These are phyloP conservation scores for Danaus melanippus DNA, from an alignment of 1,140 invertebrate genomes.

Conservation along the genomic window DNA sequence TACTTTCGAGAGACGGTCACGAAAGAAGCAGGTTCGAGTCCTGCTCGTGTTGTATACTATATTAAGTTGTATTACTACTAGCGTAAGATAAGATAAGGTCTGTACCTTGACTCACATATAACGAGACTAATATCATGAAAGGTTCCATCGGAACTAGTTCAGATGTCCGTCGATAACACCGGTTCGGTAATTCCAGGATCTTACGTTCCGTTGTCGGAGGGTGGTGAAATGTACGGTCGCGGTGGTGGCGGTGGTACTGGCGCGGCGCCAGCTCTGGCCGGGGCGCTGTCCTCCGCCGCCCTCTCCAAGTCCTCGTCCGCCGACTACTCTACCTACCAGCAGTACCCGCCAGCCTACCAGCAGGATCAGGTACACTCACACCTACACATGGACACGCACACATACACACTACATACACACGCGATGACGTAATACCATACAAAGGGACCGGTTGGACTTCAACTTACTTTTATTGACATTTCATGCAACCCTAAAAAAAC, in stretches of 20 bases:
- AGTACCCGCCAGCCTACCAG: slow-evolving; percentile 71
- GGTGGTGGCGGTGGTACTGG: slow-evolving; percentile 54
- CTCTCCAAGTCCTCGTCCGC: slow-evolving; percentile 64
- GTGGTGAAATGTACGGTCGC: slow-evolving; percentile 66
- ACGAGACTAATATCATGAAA: no score
- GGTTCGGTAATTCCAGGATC: slow-evolving; percentile 33
- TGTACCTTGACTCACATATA: no score
- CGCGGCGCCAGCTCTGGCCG: slow-evolving; percentile 50
- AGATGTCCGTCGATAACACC: neutral
- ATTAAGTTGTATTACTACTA: neutral
- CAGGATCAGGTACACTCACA: slow-evolving; percentile 64
- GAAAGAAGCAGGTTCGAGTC: no score
- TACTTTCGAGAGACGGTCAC: no score
- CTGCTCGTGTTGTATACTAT: slow-evolving; percentile 6
- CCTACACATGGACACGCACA: slow-evolving; percentile 1
- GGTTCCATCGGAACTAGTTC: no score
- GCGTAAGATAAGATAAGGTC: no score
- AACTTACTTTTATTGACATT: no score
- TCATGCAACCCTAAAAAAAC: no score
- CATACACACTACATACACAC: slow-evolving; percentile 1
- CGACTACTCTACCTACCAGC: slow-evolving; percentile 68
- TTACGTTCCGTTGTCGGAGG: slow-evolving; percentile 67
- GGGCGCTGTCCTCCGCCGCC: slow-evolving; percentile 57
- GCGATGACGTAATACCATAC: no score
- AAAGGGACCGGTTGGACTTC: no score